Evolutionary conservation across 2,797 vertebrate genomes (phyloP).

Genomic region (Coreius guichenoti): DNA sequence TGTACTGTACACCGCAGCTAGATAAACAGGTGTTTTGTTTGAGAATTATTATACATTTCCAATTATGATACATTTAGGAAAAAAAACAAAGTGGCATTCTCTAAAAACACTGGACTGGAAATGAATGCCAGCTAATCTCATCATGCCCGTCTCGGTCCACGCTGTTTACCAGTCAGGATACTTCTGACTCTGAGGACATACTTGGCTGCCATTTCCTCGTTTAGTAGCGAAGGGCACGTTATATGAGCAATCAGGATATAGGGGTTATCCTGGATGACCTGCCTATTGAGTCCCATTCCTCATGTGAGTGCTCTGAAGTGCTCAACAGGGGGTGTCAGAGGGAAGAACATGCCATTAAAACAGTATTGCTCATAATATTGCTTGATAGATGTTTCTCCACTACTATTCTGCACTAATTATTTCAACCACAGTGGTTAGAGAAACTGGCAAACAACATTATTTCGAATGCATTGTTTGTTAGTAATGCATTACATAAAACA

Average conservation of each 20-base stretch:
- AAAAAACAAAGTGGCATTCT: neutral
- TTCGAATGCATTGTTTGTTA: neutral
- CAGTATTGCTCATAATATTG: neutral
- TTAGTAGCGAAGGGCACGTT: slow-evolving; percentile 74
- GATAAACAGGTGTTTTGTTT: neutral
- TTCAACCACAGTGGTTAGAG: neutral
- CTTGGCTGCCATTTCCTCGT: slow-evolving; percentile 67
- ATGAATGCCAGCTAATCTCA: neutral
- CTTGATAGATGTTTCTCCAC: neutral
- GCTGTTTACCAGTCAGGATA: slow-evolving; percentile 55
- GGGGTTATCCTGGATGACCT: slow-evolving; percentile 85
- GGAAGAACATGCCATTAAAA: slow-evolving; percentile 26
- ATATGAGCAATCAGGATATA: slow-evolving; percentile 84
- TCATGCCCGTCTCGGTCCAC: neutral
- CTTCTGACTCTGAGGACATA: slow-evolving; percentile 60
- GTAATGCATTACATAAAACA: neutral
- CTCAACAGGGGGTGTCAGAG: slow-evolving; percentile 29
- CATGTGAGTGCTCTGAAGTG: slow-evolving; percentile 64
- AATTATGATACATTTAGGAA: neutral
- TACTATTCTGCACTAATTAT: neutral
- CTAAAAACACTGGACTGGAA: neutral
- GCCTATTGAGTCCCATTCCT: slow-evolving; percentile 73
- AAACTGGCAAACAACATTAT: neutral
- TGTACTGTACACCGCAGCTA: too few relatives aligned
- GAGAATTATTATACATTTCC: neutral